These are phyloP conservation scores for Heterotis niloticus DNA, from an alignment of 2,113 vertebrate genomes.

Conservation along the genomic window DNA sequence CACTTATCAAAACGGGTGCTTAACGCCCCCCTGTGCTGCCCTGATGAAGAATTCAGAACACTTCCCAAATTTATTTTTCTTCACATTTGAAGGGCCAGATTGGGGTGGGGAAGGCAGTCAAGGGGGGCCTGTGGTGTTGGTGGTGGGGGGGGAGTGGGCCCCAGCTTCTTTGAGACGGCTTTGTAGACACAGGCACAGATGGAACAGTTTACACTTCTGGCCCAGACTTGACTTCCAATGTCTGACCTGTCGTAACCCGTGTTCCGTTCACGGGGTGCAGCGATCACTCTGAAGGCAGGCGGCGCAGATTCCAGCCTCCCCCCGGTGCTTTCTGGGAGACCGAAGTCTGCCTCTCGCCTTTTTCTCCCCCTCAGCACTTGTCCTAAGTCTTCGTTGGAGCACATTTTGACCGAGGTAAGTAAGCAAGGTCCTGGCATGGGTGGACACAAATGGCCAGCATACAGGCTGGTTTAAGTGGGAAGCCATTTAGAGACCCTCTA, in stretches of 20 bases:
- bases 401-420: not conserved
- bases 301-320: slow-evolving; percentile 40
- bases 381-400: not conserved
- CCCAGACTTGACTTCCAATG: slow-evolving; percentile 69
- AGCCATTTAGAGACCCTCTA: not conserved
- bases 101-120: slow-evolving; percentile 16
- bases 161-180: slow-evolving; percentile 37
- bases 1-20: slow-evolving; percentile 46
- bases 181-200: slow-evolving; percentile 69
- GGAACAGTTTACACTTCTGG: slow-evolving; percentile 70
- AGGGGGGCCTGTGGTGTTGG: slow-evolving; percentile 28
- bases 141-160: slow-evolving; percentile 29
- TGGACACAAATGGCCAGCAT: slow-evolving; percentile 11
- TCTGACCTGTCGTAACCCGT: slow-evolving; percentile 75
- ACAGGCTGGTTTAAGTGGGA: not conserved
- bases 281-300: slow-evolving; percentile 42
- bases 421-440: not conserved
- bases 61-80: slow-evolving; percentile 52
- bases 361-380: not conserved
- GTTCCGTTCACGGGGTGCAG: slow-evolving; percentile 57
- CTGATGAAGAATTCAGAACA: slow-evolving; percentile 47
- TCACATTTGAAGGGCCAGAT: slow-evolving; percentile 45
- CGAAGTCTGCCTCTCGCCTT: slow-evolving; percentile 20
- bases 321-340: slow-evolving; percentile 36
- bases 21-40: slow-evolving; percentile 32